These are phyloP conservation scores for Periophthalmus magnuspinnatus DNA, from an alignment of 2,797 vertebrate genomes.

Conservation along the genomic window DNA sequence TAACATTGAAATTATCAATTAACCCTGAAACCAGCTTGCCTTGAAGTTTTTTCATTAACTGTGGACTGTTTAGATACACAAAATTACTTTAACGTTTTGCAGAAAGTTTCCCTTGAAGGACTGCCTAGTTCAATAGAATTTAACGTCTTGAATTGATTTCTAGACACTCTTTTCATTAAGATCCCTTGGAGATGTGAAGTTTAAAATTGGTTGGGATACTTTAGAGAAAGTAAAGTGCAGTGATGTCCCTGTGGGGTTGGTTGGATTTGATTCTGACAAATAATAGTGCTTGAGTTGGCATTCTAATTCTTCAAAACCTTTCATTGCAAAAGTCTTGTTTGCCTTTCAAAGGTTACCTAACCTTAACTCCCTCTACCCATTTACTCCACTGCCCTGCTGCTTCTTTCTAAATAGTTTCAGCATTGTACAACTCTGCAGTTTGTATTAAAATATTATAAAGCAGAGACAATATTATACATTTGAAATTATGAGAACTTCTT, in stretches of 20 bases:
- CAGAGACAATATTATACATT: background rate
- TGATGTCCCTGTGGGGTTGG: conserved; percentile 36
- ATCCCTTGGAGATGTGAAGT: conserved; percentile 23
- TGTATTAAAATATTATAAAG: background rate
- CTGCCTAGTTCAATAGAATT: conserved; percentile 32
- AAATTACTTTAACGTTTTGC: conserved; percentile 8
- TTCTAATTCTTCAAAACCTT: conserved; percentile 44
- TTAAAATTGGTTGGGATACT: conserved; percentile 52
- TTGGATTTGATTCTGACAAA: conserved; percentile 51
- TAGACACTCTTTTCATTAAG: conserved; percentile 48
- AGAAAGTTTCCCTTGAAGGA: conserved; percentile 29
- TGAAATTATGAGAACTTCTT: background rate
- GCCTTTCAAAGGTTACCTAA: conserved; percentile 2
- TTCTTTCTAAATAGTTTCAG: background rate
- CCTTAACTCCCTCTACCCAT: conserved; percentile 41
- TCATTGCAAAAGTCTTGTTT: conserved; percentile 34
- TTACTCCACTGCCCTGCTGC: conserved; percentile 4
- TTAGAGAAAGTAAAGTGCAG: conserved; percentile 46
- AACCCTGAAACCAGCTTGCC: conserved; percentile 26
- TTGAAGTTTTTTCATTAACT: conserved; percentile 19
- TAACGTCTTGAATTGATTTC: conserved; percentile 48
- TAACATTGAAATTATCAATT: conserved; percentile 44
- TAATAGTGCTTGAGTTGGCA: conserved; percentile 51
- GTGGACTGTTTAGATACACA: background rate
- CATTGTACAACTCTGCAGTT: background rate